These are phyloP conservation scores for Acrocephalus arundinaceus DNA, from an alignment of 2,113 vertebrate species.

Conservation along the genomic window DNA sequence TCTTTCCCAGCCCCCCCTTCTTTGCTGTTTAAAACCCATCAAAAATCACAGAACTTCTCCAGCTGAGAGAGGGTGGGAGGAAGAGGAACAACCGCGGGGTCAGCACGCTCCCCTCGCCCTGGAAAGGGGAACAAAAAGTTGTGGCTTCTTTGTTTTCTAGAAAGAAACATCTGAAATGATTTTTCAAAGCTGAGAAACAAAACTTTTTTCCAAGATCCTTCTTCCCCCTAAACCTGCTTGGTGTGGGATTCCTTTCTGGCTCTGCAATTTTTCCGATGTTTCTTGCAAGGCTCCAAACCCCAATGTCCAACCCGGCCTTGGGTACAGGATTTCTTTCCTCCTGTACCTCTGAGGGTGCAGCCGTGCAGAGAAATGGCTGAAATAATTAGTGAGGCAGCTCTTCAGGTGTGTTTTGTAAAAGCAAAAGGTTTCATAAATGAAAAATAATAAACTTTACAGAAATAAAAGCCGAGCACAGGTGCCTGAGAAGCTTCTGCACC, in stretches of 20 bases:
- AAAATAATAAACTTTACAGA: too few relatives aligned
- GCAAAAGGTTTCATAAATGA: too few relatives aligned
- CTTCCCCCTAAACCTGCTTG: background rate
- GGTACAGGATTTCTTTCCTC: background rate
- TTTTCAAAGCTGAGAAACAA: background rate
- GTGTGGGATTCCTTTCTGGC: background rate
- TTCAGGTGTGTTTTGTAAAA: too few relatives aligned
- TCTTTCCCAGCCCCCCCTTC: background rate
- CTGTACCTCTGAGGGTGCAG: too few relatives aligned
- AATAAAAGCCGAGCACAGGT: too few relatives aligned
- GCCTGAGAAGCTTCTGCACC: too few relatives aligned
- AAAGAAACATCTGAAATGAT: background rate
- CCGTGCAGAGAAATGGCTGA: too few relatives aligned
- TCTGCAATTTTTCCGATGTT: background rate
- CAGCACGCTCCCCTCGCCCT: background rate
- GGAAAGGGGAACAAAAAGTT: background rate
- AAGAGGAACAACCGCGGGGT: background rate
- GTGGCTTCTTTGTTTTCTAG: background rate
- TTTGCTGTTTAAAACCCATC: background rate
- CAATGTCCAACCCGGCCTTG: rapidly evolving
- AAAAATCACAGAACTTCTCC: background rate
- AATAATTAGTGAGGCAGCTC: too few relatives aligned
- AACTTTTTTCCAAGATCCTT: background rate
- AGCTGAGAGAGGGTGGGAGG: background rate
- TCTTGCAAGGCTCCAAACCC: background rate